Base-by-base conservation (phyloP, 2,888 invertebrate species). In the Ceratothoa steindachneri region DNA sequence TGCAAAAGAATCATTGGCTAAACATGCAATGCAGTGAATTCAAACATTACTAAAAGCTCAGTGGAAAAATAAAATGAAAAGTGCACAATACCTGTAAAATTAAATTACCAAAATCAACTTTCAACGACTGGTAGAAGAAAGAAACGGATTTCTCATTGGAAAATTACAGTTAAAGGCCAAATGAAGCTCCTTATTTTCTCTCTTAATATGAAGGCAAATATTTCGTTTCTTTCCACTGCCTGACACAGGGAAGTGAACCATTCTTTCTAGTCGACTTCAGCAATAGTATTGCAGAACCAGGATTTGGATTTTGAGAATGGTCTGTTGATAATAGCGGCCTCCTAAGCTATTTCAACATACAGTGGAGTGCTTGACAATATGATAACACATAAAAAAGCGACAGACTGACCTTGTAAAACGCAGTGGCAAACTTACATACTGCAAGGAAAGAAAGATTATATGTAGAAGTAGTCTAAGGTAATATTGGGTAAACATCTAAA, bases 361-460 rank as follows among this genome's bases (percentile, higher is more conserved):
- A 41, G 41, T 15, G 41, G 15, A 9, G 41, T 15, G 41, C 15
- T 41, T 41, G 60, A 24, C 60, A 4, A 60, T 24, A n/a, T 60
- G 24, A n/a, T 12, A 60, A 60, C 60, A 60, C 60, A 60, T 60
- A 24, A 24, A 60, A n/a, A 60, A 60, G 60, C 60, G 60, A 60
- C 60, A 60, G 60, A 60, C 60, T 60, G 60, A 60, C 60, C 60
- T 60, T 60, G n/a, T 5, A 60, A 60, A 60, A 60, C 24, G 60
- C n/a, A 60, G 60, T 60, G 60, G 60, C 60, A 60, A 60, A 60
- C 60, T 60, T 60, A 60, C 60, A 60, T 60, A 60, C 60, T 60
- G 60, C 60, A 60, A 60, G 60, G 60, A 60, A 60, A 60, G 60
- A 60, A 60, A 60, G 60, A 60, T 60, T 60, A 60, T 22, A 60